Evolutionary conservation across 2,113 vertebrate species (phyloP), one percentile per base, ranked within the genome.

Genomic region (Colistium nudipinnis): DNA sequence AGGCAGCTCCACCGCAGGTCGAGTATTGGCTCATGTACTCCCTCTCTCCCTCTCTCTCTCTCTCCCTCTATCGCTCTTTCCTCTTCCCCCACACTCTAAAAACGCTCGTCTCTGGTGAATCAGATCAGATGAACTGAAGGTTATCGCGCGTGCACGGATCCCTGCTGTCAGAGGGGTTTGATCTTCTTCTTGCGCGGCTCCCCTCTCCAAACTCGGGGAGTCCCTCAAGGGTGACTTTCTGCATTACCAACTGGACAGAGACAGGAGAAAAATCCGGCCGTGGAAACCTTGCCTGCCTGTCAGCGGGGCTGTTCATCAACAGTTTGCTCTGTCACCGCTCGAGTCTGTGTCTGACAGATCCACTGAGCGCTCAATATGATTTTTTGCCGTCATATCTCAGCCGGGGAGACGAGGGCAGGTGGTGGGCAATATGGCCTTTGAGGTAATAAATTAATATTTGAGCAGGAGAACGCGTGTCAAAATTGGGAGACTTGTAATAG

Each of bases 391-490:
- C 20, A 45, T 20, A 30, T 48, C 5, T 56, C 39, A 8, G 2
- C 31, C 6, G 24, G 36, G 24, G 62, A 51, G 59, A 33, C 16
- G 35, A 11, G 1, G 8, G 51, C 74, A 83, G 72, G 78, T 75
- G 76, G 79, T 73, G 78, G 59, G 73, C 14, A 47, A 54, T 48
- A 48, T 30, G 66, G 35, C 62, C 79, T 78, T 66, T 74, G 76
- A 84, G 78, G 73, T 36, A 19, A 57, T 13, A 11, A 52, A 82
- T 80, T 19, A 76, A 82, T 82, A 74, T 72, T 83, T 82, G 41
- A 80, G 65, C n/a, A 31, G 51, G 45, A 35, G 35, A 31, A 31
- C 52, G 53, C 31, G 49, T 30, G 44, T 24, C 60, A n/a, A n/a
- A n/a, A n/a, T n/a, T n/a, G n/a, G n/a, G n/a, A n/a, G n/a, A n/a